Base-by-base conservation (phyloP, 2,888 invertebrate genomes). In the Allophyes oxyacanthae region DNA sequence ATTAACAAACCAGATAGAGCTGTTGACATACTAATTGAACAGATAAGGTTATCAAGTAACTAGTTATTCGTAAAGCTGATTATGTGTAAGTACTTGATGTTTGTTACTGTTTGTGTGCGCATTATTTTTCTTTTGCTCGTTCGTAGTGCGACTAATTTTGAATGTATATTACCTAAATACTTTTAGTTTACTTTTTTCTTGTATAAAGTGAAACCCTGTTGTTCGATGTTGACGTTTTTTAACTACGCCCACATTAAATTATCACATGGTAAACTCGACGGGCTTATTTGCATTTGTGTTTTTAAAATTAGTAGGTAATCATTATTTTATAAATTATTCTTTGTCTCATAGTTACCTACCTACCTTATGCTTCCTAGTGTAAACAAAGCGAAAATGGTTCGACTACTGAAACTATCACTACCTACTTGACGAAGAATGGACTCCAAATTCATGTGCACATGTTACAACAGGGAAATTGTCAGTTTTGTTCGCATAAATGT, bases 21-120 rank as follows among this genome's bases (percentile, higher is more conserved):
- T 90, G 88, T 91, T 90, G 89, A 88, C 90, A 89, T 80, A 85
- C 84, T 89, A 88, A 90, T 90, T 85, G 79, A 75, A 75, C 77
- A 82, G 92, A 92, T 92, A 92, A 87, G 78, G 83, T 84, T 92
- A 92, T 92, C 92, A 86, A 83, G 58, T 62, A 64, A 63, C 69
- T 69, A 61, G 72, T 71, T 65, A 68, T 69, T 77, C 56, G 67
- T 71, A 73, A 62, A 64, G 63, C 57, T 70, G 64, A 73, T 61
- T 74, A 64, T 62, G 15, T 37, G 69, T 49, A 59, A 74, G 64
- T 67, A 67, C 64, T 25, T 49, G 41, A 50, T 45, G 48, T 57
- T 62, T 53, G 51, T 52, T 56, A 54, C 64, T 64, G 64, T 73
- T 75, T 57, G 46, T 63, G 48, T 51, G 67, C 38, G 50, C n/a